phyloP scores from a whole-genome alignment of 2,113 vertebrate species.

The human (Homo sapiens) region GRCh38 chr2:219950501-219951000 shows the following conservation, averaged over 20 bases:
- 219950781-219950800: not conserved
- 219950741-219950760: not conserved
- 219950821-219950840: not conserved
- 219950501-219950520: not conserved
- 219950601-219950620: too few relatives aligned
- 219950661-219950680: too few relatives aligned
- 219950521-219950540: not conserved
- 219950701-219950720: too few relatives aligned
- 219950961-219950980: not conserved
- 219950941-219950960: not conserved
- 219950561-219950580: not conserved
- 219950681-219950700: too few relatives aligned
- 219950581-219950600: too few relatives aligned
- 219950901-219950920: not conserved
- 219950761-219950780: not conserved
- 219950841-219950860: not conserved
- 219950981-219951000: not conserved
- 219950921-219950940: not conserved
- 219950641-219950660: too few relatives aligned
- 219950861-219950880: not conserved
- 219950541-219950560: not conserved
- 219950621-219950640: too few relatives aligned
- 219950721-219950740: not conserved
- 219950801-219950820: not conserved
- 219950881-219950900: not conserved